Evolutionary conservation across 2,797 vertebrate genomes (phyloP).

Genomic region (Eulemur coronatus): DNA sequence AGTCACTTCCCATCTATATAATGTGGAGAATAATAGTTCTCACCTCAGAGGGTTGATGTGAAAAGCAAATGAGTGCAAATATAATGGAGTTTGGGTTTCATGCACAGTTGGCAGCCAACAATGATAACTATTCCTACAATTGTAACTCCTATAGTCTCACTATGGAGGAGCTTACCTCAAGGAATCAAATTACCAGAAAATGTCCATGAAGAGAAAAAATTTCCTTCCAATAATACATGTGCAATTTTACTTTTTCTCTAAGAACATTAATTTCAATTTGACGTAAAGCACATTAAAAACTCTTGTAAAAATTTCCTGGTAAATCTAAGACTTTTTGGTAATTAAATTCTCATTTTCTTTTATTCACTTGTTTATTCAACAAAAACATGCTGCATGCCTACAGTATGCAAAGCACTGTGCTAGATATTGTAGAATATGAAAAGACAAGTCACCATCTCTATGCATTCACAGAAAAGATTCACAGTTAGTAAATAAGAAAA

Average conservation of each 20-base stretch:
- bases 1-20: slow-evolving; percentile 1
- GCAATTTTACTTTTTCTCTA: neutral
- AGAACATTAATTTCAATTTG: neutral
- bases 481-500: neutral
- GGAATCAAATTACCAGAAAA: neutral
- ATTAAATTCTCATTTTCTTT: neutral
- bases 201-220: neutral
- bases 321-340: slow-evolving; percentile 24
- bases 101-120: neutral
- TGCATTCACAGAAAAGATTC: neutral
- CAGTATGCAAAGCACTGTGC: neutral
- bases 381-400: neutral
- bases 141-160: neutral
- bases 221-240: neutral
- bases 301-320: neutral
- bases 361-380: neutral
- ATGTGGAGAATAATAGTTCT: neutral
- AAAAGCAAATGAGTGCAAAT: neutral
- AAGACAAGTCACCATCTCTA: neutral
- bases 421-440: neutral
- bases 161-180: neutral
- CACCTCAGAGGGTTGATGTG: neutral
- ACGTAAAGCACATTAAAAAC: neutral
- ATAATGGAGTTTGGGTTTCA: neutral
- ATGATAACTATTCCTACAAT: neutral